Percentiles rank a stretch among this genome's conserved stretches.
Conservation (phyloP, 2,113 vertebrate species). For the Phalacrocorax aristotelis region DNA sequence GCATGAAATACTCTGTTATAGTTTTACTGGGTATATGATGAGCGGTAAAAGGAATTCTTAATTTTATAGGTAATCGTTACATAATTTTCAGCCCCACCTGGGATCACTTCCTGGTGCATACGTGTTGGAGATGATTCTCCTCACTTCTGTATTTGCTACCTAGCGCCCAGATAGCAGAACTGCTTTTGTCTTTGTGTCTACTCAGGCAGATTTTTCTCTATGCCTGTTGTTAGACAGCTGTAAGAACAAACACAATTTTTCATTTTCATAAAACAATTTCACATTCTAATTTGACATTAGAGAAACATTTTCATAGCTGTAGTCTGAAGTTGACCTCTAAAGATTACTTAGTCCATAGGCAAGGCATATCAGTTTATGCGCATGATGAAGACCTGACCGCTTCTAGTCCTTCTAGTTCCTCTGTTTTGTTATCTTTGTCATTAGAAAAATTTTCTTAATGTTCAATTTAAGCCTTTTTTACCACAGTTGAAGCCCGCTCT, state of each 20-base stretch:
- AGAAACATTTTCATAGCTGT: not conserved
- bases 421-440: not conserved
- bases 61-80: not conserved
- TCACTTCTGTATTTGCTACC: not conserved
- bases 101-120: fast-evolving
- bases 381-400: not conserved
- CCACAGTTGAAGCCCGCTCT: not conserved
- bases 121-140: not conserved
- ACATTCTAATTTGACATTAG: not conserved
- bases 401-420: not conserved
- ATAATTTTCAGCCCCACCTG: not conserved
- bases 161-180: not conserved
- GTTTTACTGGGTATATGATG: not conserved
- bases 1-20: not conserved
- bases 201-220: not conserved
- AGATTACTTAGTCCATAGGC: not conserved
- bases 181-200: not conserved
- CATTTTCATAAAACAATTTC: not conserved
- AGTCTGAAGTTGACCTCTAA: not conserved
- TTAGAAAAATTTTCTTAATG: not conserved
- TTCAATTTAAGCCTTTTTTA: not conserved
- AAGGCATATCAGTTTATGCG: not conserved
- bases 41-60: not conserved
- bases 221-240: not conserved
- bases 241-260: not conserved